These are phyloP conservation scores for Pissodes strobi DNA, from an alignment of 1,140 invertebrate species.

Conservation along the genomic window DNA sequence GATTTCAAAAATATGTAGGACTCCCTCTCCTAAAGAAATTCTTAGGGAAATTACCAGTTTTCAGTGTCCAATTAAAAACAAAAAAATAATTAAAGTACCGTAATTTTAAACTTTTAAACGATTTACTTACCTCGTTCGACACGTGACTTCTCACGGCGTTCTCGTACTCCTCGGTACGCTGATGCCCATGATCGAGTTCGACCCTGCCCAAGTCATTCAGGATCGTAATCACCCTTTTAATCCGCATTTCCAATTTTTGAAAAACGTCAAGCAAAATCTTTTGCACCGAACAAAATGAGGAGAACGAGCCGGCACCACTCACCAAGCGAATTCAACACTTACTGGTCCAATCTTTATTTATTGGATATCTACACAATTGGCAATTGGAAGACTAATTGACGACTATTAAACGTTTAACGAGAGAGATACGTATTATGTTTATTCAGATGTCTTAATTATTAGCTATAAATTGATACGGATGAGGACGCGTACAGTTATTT, in stretches of 20 bases:
- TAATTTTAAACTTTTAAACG: no score
- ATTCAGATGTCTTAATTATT: not conserved
- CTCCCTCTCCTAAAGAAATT: no score
- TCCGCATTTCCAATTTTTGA: conserved; percentile 36
- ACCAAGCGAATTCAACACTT: not conserved
- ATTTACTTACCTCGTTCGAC: conserved; percentile 35
- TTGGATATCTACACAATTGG: conserved; percentile 10
- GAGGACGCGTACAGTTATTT: no score
- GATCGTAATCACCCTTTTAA: conserved; percentile 30
- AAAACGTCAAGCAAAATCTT: not conserved
- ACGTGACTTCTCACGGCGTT: conserved; percentile 16
- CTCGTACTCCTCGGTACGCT: conserved; percentile 24
- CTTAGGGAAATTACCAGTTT: no score
- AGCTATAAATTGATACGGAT: no score
- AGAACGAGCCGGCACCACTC: not conserved
- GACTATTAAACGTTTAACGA: conserved; percentile 12
- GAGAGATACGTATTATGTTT: not conserved
- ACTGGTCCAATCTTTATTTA: conserved; percentile 1
- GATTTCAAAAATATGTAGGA: no score
- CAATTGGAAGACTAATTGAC: conserved; percentile 9
- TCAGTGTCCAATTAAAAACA: no score
- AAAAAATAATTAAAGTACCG: no score
- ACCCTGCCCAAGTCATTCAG: conserved; percentile 36
- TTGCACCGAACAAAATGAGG: not conserved
- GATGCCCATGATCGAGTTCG: conserved; percentile 18